phyloP scores from a whole-genome alignment of 2,113 vertebrate species.

The Erythrocercus mccallii region DNA sequence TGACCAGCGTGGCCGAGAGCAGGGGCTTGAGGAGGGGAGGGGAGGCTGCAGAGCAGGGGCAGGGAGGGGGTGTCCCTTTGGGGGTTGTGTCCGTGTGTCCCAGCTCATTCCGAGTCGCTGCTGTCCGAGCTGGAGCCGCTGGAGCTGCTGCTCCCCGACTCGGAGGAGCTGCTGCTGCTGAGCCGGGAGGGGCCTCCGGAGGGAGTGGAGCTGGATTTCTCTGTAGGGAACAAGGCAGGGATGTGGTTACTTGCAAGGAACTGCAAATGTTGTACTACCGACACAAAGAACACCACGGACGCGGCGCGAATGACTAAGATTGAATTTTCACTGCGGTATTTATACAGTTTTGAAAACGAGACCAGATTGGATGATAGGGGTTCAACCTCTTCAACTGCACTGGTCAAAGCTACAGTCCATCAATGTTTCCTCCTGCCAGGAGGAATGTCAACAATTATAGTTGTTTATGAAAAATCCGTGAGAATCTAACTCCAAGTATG shows the following conservation, averaged over 20 bases:
- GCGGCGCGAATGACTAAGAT: too few relatives aligned
- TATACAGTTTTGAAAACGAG: too few relatives aligned
- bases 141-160: constrained; percentile 83
- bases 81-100: background rate
- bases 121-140: constrained; percentile 88
- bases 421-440: too few relatives aligned
- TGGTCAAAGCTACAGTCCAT: too few relatives aligned
- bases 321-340: too few relatives aligned
- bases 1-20: constrained; percentile 53
- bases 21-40: constrained; percentile 26
- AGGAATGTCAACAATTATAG: too few relatives aligned
- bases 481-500: too few relatives aligned
- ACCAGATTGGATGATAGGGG: too few relatives aligned
- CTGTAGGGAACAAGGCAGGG: constrained; percentile 54
- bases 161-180: constrained; percentile 84
- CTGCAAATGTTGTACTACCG: too few relatives aligned
- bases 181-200: constrained; percentile 82
- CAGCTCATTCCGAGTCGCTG: constrained; percentile 78
- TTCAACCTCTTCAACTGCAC: too few relatives aligned
- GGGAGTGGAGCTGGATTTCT: constrained; percentile 77
- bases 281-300: too few relatives aligned
- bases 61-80: background rate
- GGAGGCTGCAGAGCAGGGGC: background rate
- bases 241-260: background rate
- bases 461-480: too few relatives aligned